Conservation (phyloP, 2,113 vertebrate species). For the Myotis davidii region DNA sequence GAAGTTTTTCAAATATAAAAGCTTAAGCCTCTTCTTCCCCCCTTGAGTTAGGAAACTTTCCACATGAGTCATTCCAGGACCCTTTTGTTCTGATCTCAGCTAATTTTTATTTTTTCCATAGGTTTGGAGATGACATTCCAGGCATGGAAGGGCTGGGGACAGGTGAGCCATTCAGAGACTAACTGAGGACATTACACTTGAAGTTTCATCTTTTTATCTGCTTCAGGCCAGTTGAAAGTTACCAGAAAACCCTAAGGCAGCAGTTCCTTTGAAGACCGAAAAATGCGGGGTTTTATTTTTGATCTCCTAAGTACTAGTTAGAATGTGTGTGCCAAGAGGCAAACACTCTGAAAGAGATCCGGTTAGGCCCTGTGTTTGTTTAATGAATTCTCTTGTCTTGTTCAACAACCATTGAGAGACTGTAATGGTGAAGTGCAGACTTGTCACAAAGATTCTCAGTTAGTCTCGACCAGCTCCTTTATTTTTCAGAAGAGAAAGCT, state of each 20-base stretch:
- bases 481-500: constrained; percentile 39
- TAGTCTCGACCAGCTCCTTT: background rate
- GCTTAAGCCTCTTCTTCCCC: background rate
- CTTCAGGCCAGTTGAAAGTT: background rate
- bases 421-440: background rate
- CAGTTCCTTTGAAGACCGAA: background rate
- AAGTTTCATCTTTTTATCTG: background rate
- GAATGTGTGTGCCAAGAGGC: background rate
- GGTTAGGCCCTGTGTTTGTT: background rate
- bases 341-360: background rate
- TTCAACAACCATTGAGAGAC: background rate
- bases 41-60: background rate
- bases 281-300: background rate
- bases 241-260: background rate
- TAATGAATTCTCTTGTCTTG: background rate
- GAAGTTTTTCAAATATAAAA: constrained; percentile 14
- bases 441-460: background rate
- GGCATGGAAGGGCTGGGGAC: constrained; percentile 98
- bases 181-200: background rate
- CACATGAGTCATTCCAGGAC: background rate
- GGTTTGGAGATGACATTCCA: constrained; percentile 97
- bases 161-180: constrained; percentile 79
- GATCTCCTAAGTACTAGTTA: background rate
- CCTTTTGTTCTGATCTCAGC: background rate
- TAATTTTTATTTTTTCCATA: constrained; percentile 67